phyloP scores from a whole-genome alignment of 2,113 vertebrate species.

The Saguinus midas region DNA sequence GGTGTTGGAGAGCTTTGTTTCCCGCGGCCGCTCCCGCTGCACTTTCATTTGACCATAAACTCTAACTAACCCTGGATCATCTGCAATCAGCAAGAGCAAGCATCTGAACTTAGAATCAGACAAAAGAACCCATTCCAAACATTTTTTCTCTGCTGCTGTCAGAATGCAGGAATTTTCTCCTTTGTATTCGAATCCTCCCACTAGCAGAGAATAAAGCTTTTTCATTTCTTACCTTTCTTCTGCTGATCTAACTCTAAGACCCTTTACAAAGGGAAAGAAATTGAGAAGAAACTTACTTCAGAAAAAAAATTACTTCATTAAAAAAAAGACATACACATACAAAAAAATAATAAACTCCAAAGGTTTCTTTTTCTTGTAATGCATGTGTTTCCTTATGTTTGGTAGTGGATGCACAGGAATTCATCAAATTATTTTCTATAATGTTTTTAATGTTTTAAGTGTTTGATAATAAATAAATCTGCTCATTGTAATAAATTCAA shows the following conservation, averaged over 20 bases:
- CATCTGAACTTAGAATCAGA: neutral
- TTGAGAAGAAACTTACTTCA: constrained; percentile 11
- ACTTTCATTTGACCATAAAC: neutral
- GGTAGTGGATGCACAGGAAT: neutral
- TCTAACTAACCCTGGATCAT: neutral
- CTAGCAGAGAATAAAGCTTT: neutral
- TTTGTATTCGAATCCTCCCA: neutral
- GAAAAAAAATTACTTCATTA: neutral
- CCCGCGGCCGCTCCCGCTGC: no score
- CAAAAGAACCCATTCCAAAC: neutral
- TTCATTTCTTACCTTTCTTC: neutral
- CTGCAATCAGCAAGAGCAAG: neutral
- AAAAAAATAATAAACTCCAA: neutral
- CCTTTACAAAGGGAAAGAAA: neutral
- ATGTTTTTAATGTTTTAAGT: neutral
- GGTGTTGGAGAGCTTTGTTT: no score
- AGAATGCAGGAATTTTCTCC: neutral
- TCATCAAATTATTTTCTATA: neutral
- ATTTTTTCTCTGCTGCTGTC: neutral
- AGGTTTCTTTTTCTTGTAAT: neutral
- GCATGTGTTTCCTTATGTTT: neutral
- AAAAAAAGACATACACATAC: neutral
- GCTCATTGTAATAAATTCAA: neutral
- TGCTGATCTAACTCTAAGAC: neutral
- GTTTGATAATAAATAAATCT: neutral